Evolutionary conservation across 1,140 invertebrate genomes (phyloP), one percentile per base, ranked within the genome.

Genomic region (Magallana angulata): DNA sequence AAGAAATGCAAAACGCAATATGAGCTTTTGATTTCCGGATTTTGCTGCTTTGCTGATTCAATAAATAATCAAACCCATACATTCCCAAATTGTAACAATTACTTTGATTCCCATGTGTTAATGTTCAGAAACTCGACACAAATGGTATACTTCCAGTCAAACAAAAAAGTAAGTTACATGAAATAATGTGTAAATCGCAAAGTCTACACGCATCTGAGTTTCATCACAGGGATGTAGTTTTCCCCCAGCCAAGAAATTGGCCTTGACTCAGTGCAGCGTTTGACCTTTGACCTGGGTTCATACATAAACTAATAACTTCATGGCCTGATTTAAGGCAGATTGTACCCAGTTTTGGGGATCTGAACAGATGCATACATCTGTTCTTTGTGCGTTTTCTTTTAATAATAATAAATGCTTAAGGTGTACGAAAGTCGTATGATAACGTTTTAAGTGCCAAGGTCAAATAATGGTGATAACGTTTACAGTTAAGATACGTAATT

Each of bases 291-390:
- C 36, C 36, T 48, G 5, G 36, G 36, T 64, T 64, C 18, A n/a
- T 64, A 64, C 60, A 64, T 64, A 64, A 64, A 30, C 24, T 76
- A 76, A 18, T 36, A 30, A 36, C 12, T 76, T 6, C 36, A 36
- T 4, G 12, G 9, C 7, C 24, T 76, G 68, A 76, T 76, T 11
- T 36, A 30, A 76, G 68, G 24, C 68, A 76, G 9, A 76, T 24
- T 76, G 68, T 76, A 76, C 30, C 68, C 24, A 30, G 36, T 76
- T 30, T 30, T 12, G 36, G 68, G 36, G 36, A 76, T 12, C 68
- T 30, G 18, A 76, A 76, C 68, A 76, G 68, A 76, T 76, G 68
- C 36, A 30, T 76, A 76, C 68, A 76, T 76, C 68, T 76, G 68
- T 24, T 24, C 36, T 36, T 76, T 48, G 36, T 48, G 36, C 36